Conservation (phyloP, 2,888 invertebrate species). For the Brachyptera risi region DNA sequence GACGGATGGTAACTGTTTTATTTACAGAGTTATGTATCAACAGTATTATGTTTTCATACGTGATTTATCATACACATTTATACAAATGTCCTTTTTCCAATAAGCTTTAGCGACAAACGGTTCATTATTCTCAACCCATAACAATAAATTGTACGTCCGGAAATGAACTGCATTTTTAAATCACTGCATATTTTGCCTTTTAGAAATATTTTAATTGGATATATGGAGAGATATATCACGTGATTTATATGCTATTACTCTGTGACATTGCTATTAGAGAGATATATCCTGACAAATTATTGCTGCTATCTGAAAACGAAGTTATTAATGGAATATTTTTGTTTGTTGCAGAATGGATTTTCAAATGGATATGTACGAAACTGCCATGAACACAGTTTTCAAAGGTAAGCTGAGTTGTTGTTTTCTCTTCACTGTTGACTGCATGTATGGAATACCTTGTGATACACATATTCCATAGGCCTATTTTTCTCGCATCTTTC, state of each 20-base stretch:
- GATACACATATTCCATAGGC: too few relatives aligned
- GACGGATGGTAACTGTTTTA: not conserved
- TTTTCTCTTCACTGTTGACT: too few relatives aligned
- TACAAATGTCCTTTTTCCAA: slow-evolving; percentile 21
- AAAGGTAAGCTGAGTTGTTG: too few relatives aligned
- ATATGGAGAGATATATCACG: not conserved
- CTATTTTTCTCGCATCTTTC: too few relatives aligned
- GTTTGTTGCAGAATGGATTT: slow-evolving; percentile 1
- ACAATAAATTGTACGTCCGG: slow-evolving; percentile 24
- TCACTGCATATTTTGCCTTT: not conserved
- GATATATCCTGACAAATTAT: not conserved
- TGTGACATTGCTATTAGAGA: not conserved
- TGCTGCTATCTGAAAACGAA: not conserved
- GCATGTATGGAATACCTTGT: too few relatives aligned
- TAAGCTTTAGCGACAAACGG: slow-evolving; percentile 31
- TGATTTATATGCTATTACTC: slow-evolving; percentile 1
- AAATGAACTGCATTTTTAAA: slow-evolving; percentile 33
- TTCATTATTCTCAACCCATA: slow-evolving; percentile 27
- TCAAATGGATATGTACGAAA: too few relatives aligned
- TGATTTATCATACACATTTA: slow-evolving; percentile 30
- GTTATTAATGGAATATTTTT: not conserved
- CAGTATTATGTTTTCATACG: not conserved
- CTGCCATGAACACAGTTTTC: too few relatives aligned
- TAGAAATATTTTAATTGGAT: slow-evolving; percentile 2
- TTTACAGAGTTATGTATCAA: slow-evolving; percentile 12